A percentile compares a stretch with the other conserved stretches of the same genome.
Evolutionary conservation across 2,888 invertebrate species (phyloP).

Genomic region (Apantesis nais): DNA sequence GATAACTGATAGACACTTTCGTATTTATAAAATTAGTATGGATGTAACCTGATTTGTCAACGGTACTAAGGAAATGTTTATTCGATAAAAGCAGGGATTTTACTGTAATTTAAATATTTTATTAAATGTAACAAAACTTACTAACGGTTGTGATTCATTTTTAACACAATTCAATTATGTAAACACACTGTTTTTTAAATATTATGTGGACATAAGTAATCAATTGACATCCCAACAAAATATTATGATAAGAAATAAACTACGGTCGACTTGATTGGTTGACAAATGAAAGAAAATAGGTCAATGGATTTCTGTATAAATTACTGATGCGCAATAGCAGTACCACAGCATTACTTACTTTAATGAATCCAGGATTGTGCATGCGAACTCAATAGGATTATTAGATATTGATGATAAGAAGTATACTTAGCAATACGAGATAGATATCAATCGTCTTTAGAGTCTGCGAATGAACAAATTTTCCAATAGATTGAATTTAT

Average conservation of each 20-base stretch:
- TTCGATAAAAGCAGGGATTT: neutral
- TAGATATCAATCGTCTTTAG: constrained; percentile 40
- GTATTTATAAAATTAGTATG: no score
- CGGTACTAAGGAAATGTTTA: neutral
- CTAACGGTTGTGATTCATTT: neutral
- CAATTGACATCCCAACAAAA: neutral
- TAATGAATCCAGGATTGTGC: neutral
- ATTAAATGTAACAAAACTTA: neutral
- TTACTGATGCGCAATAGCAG: neutral
- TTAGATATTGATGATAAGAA: neutral
- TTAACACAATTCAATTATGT: neutral
- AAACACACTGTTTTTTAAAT: neutral
- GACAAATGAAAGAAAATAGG: neutral
- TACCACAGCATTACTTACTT: neutral
- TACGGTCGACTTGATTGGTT: neutral
- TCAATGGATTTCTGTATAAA: neutral
- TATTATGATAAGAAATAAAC: neutral
- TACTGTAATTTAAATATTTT: neutral
- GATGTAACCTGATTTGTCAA: neutral
- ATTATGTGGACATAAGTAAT: neutral
- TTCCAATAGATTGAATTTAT: constrained; percentile 40
- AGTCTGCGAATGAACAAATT: constrained; percentile 49
- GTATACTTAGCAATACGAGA: neutral
- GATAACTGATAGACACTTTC: no score
- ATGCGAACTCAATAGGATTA: neutral